phyloP scores from a whole-genome alignment of 2,113 vertebrate species.

The Regulus satrapa region DNA sequence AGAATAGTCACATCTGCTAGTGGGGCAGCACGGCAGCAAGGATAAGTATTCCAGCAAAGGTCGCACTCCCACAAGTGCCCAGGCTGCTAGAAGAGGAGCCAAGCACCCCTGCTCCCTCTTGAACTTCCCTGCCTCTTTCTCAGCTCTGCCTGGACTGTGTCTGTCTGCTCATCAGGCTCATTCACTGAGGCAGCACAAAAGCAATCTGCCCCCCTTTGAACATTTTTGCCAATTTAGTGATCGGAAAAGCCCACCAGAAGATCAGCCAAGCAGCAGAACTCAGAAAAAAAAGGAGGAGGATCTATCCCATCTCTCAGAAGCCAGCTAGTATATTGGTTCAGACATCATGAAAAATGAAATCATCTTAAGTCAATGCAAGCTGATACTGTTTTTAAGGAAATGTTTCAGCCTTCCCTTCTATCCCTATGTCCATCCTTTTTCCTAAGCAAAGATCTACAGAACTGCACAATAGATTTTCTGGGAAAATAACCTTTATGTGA shows the following conservation, averaged over 20 bases:
- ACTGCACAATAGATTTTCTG: neutral
- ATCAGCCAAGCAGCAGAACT: neutral
- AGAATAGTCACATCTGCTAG: neutral
- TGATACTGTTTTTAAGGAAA: neutral
- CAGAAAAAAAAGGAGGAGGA: neutral
- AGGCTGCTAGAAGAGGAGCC: neutral
- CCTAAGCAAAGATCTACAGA: neutral
- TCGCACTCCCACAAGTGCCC: neutral
- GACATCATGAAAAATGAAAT: neutral
- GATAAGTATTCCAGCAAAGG: neutral
- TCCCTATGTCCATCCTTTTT: neutral
- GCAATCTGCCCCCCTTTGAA: neutral
- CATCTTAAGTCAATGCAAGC: neutral
- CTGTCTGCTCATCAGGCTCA: neutral
- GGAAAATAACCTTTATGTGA: neutral
- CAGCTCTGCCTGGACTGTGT: neutral
- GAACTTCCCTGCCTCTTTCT: neutral
- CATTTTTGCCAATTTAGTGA: neutral
- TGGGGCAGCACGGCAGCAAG: neutral
- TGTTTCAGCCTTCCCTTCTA: neutral
- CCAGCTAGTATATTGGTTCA: neutral
- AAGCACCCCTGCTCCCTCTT: accelerated
- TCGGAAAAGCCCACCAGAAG: neutral
- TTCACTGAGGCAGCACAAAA: neutral
- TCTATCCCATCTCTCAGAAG: neutral